Evolutionary conservation across 2,888 invertebrate genomes (phyloP), one percentile per base, ranked within the genome.

Genomic region (Pachydiplax longipennis): DNA sequence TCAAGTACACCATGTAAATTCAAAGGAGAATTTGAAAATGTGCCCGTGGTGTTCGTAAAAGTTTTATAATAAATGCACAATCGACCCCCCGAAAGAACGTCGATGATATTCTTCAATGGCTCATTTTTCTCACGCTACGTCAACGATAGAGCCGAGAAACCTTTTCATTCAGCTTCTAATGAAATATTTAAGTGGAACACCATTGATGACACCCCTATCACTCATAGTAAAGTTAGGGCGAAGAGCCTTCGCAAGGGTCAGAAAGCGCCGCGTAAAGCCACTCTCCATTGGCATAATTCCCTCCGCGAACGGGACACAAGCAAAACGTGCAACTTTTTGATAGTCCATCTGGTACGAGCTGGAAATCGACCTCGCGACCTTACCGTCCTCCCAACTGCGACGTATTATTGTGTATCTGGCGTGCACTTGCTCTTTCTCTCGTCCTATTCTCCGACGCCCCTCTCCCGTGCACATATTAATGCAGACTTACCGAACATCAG

Each of bases 361-460:
- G n/a, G 61, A 87, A 87, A 87, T 87, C 87, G 61, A 61, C 37
- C 87, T 37, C 58, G 65, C 40, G 87, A 87, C 87, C 87, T 87
- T 87, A 37, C 82, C n/a, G 44, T 44, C 61, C 61, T 12, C 87
- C 25, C 65, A 15, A 58, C 58, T 83, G 83, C 83, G 83, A 31
- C 58, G 87, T 87, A 87, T 58, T 61, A n/a, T 61, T 31, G 53
- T 10, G 83, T 31, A 53, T 83, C 83, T 87, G 87, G 61, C 87
- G 61, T 35, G 58, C 25, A 31, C 31, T 58, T 35, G 25, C 35
- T 22, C 18, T 58, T 18, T 58, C 83, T 13, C 44, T 44, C 18
- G 37, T 5, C 22, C 81, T 22, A 35, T 35, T 22, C 37, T 81
- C 37, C 82, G 2, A 18, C 81, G 18, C 83, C 18, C 18, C 58